A percentile compares a stretch with the other conserved stretches of the same genome.
Evolutionary conservation across 2,888 invertebrate genomes (phyloP).

Genomic region (Temnothorax unifasciatus): DNA sequence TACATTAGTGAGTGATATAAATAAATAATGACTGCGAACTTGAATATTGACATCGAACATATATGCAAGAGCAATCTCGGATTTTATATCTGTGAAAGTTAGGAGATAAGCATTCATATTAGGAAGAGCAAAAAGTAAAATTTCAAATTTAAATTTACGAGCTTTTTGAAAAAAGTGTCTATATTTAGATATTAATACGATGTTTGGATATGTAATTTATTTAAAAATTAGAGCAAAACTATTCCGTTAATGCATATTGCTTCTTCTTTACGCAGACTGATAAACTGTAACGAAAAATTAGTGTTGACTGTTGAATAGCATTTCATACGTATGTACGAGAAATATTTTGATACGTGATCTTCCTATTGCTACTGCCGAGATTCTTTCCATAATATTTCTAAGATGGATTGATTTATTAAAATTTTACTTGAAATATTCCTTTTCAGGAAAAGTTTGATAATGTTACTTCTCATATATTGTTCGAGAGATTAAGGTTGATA

Average conservation of each 20-base stretch:
- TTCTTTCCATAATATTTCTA: not conserved
- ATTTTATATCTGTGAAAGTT: slow-evolving; percentile 12
- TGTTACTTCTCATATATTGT: slow-evolving; percentile 15
- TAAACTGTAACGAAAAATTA: not conserved
- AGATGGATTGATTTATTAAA: slow-evolving; percentile 1
- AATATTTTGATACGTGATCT: slow-evolving; percentile 6
- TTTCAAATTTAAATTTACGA: slow-evolving; percentile 12
- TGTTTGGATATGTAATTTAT: not conserved
- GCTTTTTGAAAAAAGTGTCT: not conserved
- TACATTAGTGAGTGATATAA: slow-evolving; percentile 16
- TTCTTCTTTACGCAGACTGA: not conserved
- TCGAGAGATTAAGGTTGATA: not conserved
- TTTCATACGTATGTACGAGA: not conserved
- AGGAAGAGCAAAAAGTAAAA: not conserved
- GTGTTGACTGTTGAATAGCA: slow-evolving; percentile 1
- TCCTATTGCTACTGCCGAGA: slow-evolving; percentile 29
- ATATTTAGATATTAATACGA: not conserved
- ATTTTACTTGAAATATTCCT: slow-evolving; percentile 1
- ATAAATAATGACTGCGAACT: slow-evolving; percentile 7
- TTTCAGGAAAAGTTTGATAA: slow-evolving; percentile 10
- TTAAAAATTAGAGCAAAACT: not conserved
- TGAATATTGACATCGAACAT: slow-evolving; percentile 25
- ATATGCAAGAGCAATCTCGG: not conserved
- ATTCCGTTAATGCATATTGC: not conserved
- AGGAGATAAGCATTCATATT: not conserved